Evolutionary conservation across 2,797 vertebrate genomes (phyloP), one percentile per base, ranked within the genome.

Genomic region (Pyrocephalus nanus): DNA sequence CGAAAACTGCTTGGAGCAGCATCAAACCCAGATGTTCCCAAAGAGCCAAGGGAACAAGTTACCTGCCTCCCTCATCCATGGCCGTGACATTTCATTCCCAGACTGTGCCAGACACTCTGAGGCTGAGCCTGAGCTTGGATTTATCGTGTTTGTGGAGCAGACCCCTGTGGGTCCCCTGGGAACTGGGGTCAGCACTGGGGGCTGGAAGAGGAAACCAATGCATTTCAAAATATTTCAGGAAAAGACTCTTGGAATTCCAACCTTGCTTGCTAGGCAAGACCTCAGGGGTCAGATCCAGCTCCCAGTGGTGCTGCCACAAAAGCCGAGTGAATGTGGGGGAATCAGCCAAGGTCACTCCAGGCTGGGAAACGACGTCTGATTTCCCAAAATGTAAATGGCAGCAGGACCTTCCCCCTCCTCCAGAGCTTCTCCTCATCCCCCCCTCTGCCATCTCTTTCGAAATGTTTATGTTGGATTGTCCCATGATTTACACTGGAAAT

Each of bases 381-480:
- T 73, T 91, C 89, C 81, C 72, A 26, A 64, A 0, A n/a, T 3
- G 34, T n/a, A 21, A 64, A 42, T 40, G 86, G 76, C 86, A 90
- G 82, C 42, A 60, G 86, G 25, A 88, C 69, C 69, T 75, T 18
- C 13, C 12, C 23, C 43, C 47, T 16, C 12, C n/a, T 32, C 1
- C 22, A 11, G 26, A 1, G 19, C 50, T 72, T 65, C 57, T 77
- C 90, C 64, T 47, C 62, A 36, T 45, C 67, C 50, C 54, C 36
- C 43, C 38, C 69, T 73, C 86, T 51, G 72, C 73, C 85, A n/a
- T 34, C 88, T 74, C 94, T 90, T 94, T 92, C 0, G 12, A 90
- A 96, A 94, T 95, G 87, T 96, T 96, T 94, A 67, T 79, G 86
- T 94, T 95, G 93, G 96, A 86, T 42, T 54, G 76, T 75, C 79